Conservation (phyloP, 2,888 invertebrate species). For the Lithophane socia region DNA sequence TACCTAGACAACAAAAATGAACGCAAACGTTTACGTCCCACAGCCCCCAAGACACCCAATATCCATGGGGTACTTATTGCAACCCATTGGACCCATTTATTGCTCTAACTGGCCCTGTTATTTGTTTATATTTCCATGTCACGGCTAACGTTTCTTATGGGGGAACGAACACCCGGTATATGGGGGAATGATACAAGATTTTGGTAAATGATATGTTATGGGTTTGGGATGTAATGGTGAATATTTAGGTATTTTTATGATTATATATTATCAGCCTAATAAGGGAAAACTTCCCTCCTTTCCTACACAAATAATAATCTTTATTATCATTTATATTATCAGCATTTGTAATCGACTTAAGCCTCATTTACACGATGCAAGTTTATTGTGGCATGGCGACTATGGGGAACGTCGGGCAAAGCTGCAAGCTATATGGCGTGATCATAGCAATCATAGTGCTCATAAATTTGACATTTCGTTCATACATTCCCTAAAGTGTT, state of each 20-base stretch:
- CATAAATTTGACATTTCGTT: too few species aligned
- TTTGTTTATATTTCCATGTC: conserved; percentile 51
- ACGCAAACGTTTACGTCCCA: conserved; percentile 26
- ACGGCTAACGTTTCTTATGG: conserved; percentile 20
- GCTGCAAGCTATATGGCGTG: too few species aligned
- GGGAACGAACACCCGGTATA: conserved; percentile 5
- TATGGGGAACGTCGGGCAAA: too few species aligned
- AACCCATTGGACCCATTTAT: conserved; percentile 29
- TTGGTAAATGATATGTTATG: conserved; percentile 34
- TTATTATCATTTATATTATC: neutral
- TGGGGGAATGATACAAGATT: conserved; percentile 12
- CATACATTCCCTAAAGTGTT: too few species aligned
- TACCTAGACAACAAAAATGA: neutral
- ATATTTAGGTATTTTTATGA: neutral
- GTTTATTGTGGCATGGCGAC: too few species aligned
- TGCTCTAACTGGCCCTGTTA: conserved; percentile 35
- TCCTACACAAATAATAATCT: neutral
- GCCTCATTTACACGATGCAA: too few species aligned
- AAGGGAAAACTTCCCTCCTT: neutral
- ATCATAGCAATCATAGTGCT: too few species aligned
- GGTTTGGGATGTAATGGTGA: neutral
- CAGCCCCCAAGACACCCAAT: conserved; percentile 15
- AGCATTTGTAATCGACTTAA: neutral
- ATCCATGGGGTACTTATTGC: conserved; percentile 52
- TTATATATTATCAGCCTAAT: neutral